Evolutionary conservation across 2,888 invertebrate genomes (phyloP).

Genomic region (Agriopis leucophaearia): DNA sequence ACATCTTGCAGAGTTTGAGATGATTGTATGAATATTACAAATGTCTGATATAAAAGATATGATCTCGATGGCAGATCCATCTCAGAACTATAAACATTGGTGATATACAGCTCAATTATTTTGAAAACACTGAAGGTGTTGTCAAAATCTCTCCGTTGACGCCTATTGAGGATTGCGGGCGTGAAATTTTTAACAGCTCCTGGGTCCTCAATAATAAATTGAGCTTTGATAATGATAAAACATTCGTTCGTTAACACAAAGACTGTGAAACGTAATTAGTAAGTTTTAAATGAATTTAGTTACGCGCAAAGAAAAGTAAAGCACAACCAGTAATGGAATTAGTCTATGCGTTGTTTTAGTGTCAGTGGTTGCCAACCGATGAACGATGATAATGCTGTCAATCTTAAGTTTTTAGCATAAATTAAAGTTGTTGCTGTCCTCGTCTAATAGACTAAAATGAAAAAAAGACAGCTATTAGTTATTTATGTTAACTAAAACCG

Average conservation of each 20-base stretch:
- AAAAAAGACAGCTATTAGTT: neutral
- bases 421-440: neutral
- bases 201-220: neutral
- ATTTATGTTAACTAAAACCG: neutral
- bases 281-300: slow-evolving; percentile 35
- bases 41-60: neutral
- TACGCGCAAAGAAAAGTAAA: slow-evolving; percentile 32
- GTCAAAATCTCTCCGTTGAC: neutral
- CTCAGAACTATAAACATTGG: slow-evolving; percentile 9
- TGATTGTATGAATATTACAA: slow-evolving; percentile 2
- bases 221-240: slow-evolving; percentile 10
- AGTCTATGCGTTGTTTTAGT: slow-evolving; percentile 40
- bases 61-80: slow-evolving; percentile 4
- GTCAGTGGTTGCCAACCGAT: slow-evolving; percentile 52
- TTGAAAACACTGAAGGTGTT: neutral
- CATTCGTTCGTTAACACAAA: slow-evolving; percentile 7
- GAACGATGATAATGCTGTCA: slow-evolving; percentile 35
- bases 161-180: neutral
- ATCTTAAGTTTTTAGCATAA: neutral
- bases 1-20: slow-evolving; percentile 3
- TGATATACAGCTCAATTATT: slow-evolving; percentile 12
- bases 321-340: slow-evolving; percentile 18
- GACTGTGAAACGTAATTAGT: slow-evolving; percentile 29
- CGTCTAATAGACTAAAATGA: neutral
- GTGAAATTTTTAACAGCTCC: neutral